Evolutionary conservation across 2,797 vertebrate genomes (phyloP).

Genomic region (Orestias chungarensis): DNA sequence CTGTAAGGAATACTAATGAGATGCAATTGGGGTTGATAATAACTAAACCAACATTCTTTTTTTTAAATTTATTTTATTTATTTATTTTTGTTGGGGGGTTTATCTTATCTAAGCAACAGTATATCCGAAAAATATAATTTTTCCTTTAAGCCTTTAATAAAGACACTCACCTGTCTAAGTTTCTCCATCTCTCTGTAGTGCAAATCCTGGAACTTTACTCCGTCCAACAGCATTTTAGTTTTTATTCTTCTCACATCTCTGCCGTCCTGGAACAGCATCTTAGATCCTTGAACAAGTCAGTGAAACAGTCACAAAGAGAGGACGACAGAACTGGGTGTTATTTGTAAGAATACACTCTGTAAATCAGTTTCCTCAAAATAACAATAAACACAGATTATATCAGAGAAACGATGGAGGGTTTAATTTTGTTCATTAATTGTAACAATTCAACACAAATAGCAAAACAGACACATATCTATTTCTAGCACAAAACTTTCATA

Average conservation of each 20-base stretch:
- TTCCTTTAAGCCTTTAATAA: not conserved
- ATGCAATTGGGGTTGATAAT: not conserved
- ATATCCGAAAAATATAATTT: not conserved
- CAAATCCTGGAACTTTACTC: constrained; percentile 77
- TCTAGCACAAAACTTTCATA: not conserved
- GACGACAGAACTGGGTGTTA: not conserved
- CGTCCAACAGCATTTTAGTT: constrained; percentile 70
- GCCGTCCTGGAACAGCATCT: constrained; percentile 79
- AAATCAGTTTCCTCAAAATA: not conserved
- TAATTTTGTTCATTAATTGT: not conserved
- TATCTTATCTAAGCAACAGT: too few species aligned
- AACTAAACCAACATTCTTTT: too few species aligned
- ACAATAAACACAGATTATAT: not conserved
- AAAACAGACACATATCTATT: not conserved
- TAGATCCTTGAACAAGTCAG: constrained; percentile 78
- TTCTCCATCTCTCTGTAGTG: constrained; percentile 94
- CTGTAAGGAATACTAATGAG: not conserved
- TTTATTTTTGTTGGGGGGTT: too few species aligned
- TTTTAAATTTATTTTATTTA: too few species aligned
- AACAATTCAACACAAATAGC: not conserved
- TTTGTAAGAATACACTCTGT: not conserved
- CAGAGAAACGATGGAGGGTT: not conserved
- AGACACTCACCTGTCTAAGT: constrained; percentile 84
- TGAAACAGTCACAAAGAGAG: not conserved
- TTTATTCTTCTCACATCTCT: constrained; percentile 82